Conservation (phyloP, 2,797 vertebrate species). For the Rhabdomys pumilio region DNA sequence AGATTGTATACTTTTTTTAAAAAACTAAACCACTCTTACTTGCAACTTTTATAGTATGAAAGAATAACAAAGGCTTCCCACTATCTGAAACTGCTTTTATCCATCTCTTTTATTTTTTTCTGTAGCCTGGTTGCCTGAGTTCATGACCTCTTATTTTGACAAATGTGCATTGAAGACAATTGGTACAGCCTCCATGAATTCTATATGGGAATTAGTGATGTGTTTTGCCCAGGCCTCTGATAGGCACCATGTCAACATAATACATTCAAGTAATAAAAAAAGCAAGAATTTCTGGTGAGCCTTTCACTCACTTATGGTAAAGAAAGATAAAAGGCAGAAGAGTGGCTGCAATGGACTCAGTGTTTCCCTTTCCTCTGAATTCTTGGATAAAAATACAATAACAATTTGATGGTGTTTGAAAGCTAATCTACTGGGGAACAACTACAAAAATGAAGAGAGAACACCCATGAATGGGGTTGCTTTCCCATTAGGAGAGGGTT, state of each 20-base stretch:
- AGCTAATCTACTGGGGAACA: background rate
- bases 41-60: background rate
- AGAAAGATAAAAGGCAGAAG: background rate
- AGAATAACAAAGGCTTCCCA: background rate
- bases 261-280: background rate
- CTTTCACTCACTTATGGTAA: background rate
- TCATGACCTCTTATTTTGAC: background rate
- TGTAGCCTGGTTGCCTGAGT: slow-evolving; percentile 6
- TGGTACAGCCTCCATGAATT: background rate
- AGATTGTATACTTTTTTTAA: background rate
- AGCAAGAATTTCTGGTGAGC: slow-evolving; percentile 1
- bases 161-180: background rate
- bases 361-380: background rate
- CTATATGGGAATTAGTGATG: background rate
- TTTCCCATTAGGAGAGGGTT: background rate
- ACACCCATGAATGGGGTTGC: background rate
- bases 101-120: background rate
- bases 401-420: background rate
- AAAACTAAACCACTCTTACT: background rate
- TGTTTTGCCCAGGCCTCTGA: background rate
- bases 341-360: background rate
- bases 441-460: background rate
- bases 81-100: background rate
- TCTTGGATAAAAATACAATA: background rate
- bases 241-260: background rate